Evolutionary conservation across 35 echinoderm and acorn worm genomes (phyloP).

Genomic region (Anneissia japonica): DNA sequence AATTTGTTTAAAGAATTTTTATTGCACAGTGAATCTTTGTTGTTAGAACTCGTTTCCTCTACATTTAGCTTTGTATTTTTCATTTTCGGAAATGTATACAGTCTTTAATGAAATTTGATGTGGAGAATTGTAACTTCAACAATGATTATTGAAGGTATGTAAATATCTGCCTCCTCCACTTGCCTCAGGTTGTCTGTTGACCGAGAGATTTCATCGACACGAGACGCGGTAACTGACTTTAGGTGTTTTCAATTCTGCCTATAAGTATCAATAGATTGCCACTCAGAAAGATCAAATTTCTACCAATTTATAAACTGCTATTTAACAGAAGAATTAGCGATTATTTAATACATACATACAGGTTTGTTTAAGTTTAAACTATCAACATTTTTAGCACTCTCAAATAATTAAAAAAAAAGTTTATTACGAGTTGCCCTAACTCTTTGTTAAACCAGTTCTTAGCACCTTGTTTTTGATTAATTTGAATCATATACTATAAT

Average conservation of each 20-base stretch:
- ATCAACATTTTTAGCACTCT: too few relatives aligned
- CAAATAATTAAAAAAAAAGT: too few relatives aligned
- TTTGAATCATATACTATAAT: too few relatives aligned
- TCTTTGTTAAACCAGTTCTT: too few relatives aligned
- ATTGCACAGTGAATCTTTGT: background rate
- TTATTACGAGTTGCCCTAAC: too few relatives aligned
- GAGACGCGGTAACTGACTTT: background rate
- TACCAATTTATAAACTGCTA: too few relatives aligned
- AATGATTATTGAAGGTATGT: background rate
- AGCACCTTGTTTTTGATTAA: too few relatives aligned
- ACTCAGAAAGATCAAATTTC: background rate
- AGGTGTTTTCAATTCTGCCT: background rate
- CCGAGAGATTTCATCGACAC: background rate
- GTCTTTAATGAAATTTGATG: background rate
- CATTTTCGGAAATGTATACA: background rate
- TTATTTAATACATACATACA: too few relatives aligned
- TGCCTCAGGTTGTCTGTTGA: background rate
- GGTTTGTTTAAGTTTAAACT: too few relatives aligned
- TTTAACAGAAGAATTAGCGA: too few relatives aligned
- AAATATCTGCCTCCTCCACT: background rate
- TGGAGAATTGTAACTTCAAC: background rate
- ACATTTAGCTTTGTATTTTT: background rate
- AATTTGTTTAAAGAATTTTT: background rate
- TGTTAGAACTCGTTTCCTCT: background rate
- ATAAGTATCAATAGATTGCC: background rate